phyloP scores from a whole-genome alignment of 1,140 invertebrate species.

The Bathynomus jamesi region DNA sequence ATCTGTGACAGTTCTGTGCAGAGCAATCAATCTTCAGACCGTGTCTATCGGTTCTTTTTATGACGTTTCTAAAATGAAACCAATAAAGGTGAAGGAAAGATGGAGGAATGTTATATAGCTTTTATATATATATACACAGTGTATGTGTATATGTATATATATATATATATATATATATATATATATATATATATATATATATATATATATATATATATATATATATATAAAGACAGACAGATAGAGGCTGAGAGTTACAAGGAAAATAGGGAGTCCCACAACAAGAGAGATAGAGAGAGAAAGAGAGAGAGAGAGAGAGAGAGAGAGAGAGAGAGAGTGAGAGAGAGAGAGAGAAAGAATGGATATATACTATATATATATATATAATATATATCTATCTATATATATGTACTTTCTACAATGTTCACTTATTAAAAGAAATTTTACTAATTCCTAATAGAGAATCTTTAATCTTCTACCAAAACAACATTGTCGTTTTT shows the following conservation, averaged over 20 bases:
- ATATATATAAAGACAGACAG: background rate
- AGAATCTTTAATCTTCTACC: too few species aligned
- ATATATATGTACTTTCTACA: background rate
- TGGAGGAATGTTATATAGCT: background rate
- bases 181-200: conserved; percentile 7
- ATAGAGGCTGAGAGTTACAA: background rate
- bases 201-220: background rate
- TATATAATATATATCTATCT: too few species aligned
- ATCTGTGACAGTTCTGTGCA: background rate
- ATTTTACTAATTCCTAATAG: too few species aligned
- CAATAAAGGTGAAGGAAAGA: background rate
- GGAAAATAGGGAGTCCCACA: too few species aligned
- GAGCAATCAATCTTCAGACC: background rate
- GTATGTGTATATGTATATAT: conserved; percentile 3
- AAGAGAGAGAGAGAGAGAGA: too few species aligned
- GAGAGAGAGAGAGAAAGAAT: too few species aligned
- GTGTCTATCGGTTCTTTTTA: background rate
- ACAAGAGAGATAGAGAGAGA: too few species aligned
- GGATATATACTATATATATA: too few species aligned
- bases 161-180: background rate
- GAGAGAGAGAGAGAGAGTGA: too few species aligned
- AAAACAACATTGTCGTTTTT: too few species aligned
- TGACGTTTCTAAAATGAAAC: conserved; percentile 1
- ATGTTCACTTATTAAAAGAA: too few species aligned
- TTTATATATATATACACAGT: background rate